Evolutionary conservation across 2,113 vertebrate genomes (phyloP), one percentile per base, ranked within the genome.

Genomic region (Meleagris gallopavo): DNA sequence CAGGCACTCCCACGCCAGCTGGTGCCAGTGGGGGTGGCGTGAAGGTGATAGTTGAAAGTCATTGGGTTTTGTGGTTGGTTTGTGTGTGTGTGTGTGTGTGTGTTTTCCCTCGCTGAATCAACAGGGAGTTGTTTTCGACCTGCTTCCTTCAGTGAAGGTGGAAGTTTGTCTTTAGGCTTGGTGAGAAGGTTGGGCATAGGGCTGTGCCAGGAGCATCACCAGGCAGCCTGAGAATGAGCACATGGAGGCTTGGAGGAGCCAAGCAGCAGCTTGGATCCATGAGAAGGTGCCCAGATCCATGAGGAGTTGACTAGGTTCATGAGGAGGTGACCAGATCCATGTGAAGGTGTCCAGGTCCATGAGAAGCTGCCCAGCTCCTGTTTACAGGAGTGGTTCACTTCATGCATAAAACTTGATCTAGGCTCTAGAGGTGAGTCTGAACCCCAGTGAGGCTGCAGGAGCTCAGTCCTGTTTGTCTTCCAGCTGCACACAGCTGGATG

Each of bases 21-120:
- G 96, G 93, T 95, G 93, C 89, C 96, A 95, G 91, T 85, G 85
- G 87, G 93, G 89, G 89, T 91, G 95, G 94, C 0, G 43, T 38
- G 69, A 71, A 90, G 85, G 88, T 88, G 93, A 81, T 93, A 86
- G 92, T 93, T 94, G 94, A 95, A 95, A 96, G 91, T 83, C 70
- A 65, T 90, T 88, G 88, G 91, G 72, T 40, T 94, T 92, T 69
- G 93, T 73, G 72, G 80, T 88, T 94, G 74, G 85, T 78, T 85
- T 75, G 34, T 86, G 57, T 88, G 80, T 46, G 55, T 74, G 34
- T 83, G 60, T 87, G 76, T 46, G 50, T 67, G 61, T 24, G 29
- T 57, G 19, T n/a, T 29, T 5, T 1, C 2, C 4, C 45, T 3
- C 0, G 17, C 84, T 95, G 94, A 95, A 90, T 96, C 95, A 95